phyloP scores from a whole-genome alignment of 2,888 invertebrate species.

The Thecocarcelia acutangulata region DNA sequence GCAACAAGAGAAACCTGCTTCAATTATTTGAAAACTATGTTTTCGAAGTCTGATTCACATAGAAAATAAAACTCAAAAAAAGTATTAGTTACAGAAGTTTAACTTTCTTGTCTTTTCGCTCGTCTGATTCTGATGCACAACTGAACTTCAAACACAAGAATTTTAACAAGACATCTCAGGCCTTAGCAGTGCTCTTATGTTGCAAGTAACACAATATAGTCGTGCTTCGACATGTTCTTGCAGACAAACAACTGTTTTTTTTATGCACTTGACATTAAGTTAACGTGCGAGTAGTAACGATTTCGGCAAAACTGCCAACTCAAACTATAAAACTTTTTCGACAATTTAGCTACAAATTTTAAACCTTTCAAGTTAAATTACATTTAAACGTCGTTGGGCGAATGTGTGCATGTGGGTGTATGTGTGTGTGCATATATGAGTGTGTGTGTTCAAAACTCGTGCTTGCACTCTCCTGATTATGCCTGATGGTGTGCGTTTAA shows the following conservation, averaged over 20 bases:
- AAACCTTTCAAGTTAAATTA: background rate
- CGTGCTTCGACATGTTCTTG: background rate
- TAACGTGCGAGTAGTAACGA: slow-evolving; percentile 55
- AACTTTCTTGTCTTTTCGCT: slow-evolving; percentile 31
- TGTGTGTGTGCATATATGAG: background rate
- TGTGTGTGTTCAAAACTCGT: background rate
- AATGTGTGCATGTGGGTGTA: background rate
- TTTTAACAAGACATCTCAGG: slow-evolving; percentile 15
- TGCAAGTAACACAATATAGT: slow-evolving; percentile 45
- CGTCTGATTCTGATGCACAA: slow-evolving; percentile 28
- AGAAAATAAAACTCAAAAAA: background rate
- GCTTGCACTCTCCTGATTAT: slow-evolving; percentile 17
- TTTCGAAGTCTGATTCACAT: slow-evolving; percentile 2
- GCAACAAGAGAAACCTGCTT: no score
- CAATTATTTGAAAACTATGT: no score
- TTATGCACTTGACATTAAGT: slow-evolving; percentile 60
- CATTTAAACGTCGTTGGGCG: no score
- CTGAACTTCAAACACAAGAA: slow-evolving; percentile 1
- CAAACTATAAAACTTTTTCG: background rate
- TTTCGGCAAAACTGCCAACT: slow-evolving; percentile 37
- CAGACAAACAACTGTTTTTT: slow-evolving; percentile 51
- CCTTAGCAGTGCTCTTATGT: background rate
- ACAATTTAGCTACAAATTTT: background rate
- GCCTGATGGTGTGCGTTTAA: slow-evolving; percentile 5
- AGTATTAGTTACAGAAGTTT: slow-evolving; percentile 48